Evolutionary conservation across 2,888 invertebrate genomes (phyloP), one percentile per base, ranked within the genome.

Genomic region (Elegia similella): DNA sequence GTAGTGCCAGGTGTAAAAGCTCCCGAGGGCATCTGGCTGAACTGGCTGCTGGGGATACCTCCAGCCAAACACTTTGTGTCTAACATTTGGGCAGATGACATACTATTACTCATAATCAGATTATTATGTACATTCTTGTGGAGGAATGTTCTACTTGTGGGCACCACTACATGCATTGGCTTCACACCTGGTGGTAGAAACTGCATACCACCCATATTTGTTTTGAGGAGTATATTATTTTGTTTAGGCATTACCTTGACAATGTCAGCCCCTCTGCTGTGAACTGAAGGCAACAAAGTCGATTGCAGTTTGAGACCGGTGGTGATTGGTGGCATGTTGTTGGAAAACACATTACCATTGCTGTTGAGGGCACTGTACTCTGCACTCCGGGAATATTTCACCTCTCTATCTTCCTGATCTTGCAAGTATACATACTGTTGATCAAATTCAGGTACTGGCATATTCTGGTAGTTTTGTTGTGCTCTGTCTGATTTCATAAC

Each of bases 121-220:
- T 83, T 91, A 59, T 84, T 89, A 62, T 87, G 89, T 30, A 86
- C 70, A 80, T 84, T 88, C 62, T 89, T 91, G 62, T 88, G 90
- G n/a, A 88, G 80, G 78, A 85, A 89, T 47, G 86, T 72, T 23
- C 88, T 84, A 56, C 85, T 59, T 42, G 81, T 68, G 1, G 87
- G 80, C 62, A 89, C 73, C 74, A 89, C 75, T 7, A 88, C 76
- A 70, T 84, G 86, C 77, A 87, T 67, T 2, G 86, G 83, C 60
- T 89, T 88, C 6, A 76, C 76, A 42, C 78, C 78, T 6, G 84
- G 74, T 38, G 80, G 62, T 58, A 90, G 64, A 60, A 90, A 91
- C 64, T 86, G 86, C 66, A 88, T 68, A 48, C 84, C 82, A 64
- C 80, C 75, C 57, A 85, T 68, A 70, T 86, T 88, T 34, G 79